Base-by-base conservation (phyloP, 2,888 invertebrate genomes). In the Hemistola chrysoprasaria region DNA sequence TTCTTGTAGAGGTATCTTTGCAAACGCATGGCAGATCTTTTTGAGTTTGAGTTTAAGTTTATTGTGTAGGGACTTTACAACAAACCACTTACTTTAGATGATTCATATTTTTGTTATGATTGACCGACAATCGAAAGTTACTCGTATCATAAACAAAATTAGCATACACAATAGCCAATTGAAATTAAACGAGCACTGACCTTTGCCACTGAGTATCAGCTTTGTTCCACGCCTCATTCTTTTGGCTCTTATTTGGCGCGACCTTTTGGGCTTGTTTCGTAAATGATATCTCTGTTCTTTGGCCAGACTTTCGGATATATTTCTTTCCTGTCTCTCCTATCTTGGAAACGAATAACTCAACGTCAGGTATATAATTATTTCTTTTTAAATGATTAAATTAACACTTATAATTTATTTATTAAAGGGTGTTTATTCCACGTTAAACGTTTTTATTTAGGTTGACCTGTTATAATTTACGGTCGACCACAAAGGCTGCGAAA, bases 191-290 rank as follows among this genome's bases (percentile, higher is more conserved):
- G 47, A 45, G 22, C 47, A 44, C 33, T 35, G 69, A 68, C 70
- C 71, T 73, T 70, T 43, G 33, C 33, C 37, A 34, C 43, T 38
- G 37, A 43, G 38, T 42, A 32, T 22, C 29, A 29, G 37, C 37
- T 43, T 43, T 43, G 43, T 38, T 38, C 36, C 37, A 29, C 25
- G 10, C n/a, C 8, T 38, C 25, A 25, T 53, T 56, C 56, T 74
- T 78, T 73, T 66, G 73, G 72, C 64, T 62, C 57, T 59, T 72
- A 74, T 72, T 68, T 65, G 67, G 68, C 20, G 27, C 65, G 78
- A 77, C 79, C 80, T 81, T 78, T 72, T 42, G 36, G 43, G 52
- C 63, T 28, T 47, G 68, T 71, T 71, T 65, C 56, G 58, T 59
- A 71, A 76, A 73, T 62, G 51, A 70, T n/a, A n/a, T 57, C 25